Conservation (phyloP, 1,140 invertebrate species). For the Lepidurus couesii region DNA sequence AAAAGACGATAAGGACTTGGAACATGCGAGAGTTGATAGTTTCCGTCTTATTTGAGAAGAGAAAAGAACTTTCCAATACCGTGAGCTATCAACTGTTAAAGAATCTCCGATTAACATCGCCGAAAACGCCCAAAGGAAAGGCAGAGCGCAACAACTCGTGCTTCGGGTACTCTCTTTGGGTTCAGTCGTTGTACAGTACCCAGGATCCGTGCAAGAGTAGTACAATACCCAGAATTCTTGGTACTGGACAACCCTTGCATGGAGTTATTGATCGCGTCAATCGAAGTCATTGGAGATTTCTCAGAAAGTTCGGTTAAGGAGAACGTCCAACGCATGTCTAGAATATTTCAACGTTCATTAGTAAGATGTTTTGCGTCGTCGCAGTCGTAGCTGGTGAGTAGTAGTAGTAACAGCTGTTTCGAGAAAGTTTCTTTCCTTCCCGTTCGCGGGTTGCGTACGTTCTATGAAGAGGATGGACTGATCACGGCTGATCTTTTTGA, state of each 20-base stretch:
- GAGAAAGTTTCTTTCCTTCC: neutral
- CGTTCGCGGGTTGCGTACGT: neutral
- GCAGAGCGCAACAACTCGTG: neutral
- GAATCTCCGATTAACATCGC: neutral
- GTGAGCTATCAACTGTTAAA: neutral
- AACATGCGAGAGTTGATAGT: neutral
- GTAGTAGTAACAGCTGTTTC: neutral
- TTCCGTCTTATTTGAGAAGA: neutral
- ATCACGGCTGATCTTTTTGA: neutral
- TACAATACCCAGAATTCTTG: no score
- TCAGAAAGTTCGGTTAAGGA: neutral
- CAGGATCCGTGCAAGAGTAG: neutral
- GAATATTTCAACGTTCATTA: neutral
- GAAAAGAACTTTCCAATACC: conserved; percentile 13
- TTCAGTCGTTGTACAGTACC: neutral
- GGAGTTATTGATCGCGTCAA: no score
- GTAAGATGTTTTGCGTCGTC: neutral
- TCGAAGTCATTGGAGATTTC: neutral
- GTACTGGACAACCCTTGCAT: no score
- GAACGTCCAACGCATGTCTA: neutral
- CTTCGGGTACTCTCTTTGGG: neutral
- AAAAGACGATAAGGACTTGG: neutral
- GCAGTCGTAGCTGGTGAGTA: neutral
- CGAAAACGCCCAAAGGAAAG: conserved; percentile 11
- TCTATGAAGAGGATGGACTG: neutral